Percentiles rank a stretch among this genome's conserved stretches.
Conservation (phyloP, 2,888 invertebrate genomes). For the Amitus sp. region DNA sequence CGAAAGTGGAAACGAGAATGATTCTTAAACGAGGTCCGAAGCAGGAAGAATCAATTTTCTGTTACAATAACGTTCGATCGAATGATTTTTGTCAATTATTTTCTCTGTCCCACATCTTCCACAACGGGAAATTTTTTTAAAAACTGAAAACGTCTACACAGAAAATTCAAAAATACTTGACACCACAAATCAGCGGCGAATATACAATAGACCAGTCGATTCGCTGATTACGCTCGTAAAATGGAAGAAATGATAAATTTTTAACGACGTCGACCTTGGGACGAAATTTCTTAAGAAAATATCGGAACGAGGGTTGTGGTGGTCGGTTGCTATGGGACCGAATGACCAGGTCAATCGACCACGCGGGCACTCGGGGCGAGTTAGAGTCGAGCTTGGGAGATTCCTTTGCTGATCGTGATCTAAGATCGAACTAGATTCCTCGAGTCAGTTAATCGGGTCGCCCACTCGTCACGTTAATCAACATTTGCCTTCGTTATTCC, state of each 20-base stretch:
- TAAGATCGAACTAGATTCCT: slow-evolving; percentile 44
- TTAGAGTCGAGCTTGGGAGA: slow-evolving; percentile 26
- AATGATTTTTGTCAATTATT: slow-evolving; percentile 15
- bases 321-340: slow-evolving; percentile 58
- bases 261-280: slow-evolving; percentile 51
- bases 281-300: slow-evolving; percentile 48
- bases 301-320: slow-evolving; percentile 53
- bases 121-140: too few relatives aligned
- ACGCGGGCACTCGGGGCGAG: slow-evolving; percentile 58
- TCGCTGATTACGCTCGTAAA: neutral
- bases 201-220: neutral
- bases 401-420: slow-evolving; percentile 35
- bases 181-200: neutral
- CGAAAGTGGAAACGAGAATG: slow-evolving; percentile 36
- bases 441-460: slow-evolving; percentile 33
- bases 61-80: slow-evolving; percentile 25
- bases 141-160: neutral
- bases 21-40: slow-evolving; percentile 30
- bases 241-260: neutral
- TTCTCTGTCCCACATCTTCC: neutral
- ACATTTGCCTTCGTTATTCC: slow-evolving; percentile 37
- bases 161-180: neutral
- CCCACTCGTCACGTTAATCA: slow-evolving; percentile 40
- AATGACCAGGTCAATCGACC: slow-evolving; percentile 63
- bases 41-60: too few relatives aligned